Evolutionary conservation across 2,797 vertebrate genomes (phyloP), one percentile per base, ranked within the genome.

Genomic region (Phylloscopus collybita): DNA sequence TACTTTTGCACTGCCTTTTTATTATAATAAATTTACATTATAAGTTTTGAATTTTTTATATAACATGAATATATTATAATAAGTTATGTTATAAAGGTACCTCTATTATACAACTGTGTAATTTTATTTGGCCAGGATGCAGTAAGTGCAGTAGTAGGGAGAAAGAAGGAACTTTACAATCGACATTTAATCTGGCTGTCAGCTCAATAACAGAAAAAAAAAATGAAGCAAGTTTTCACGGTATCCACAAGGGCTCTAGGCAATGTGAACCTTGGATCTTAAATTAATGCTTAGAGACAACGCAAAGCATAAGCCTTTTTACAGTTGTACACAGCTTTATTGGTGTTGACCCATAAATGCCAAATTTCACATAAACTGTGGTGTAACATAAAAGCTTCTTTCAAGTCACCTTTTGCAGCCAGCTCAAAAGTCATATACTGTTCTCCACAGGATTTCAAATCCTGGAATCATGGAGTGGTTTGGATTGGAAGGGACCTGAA

Each of bases 201-300:
- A 76, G 54, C 34, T 92, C 57, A 72, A 7, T 80, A 81, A 72
- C 62, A 84, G 73, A 10, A 72, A 93, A 93, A 59, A 91, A 91
- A 85, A 65, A 59, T 23, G 16, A 73, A 92, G 29, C 53, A 78
- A 49, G 47, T 74, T 83, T 85, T 72, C 70, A 62, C 8, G 5
- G 47, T 67, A 74, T 53, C 30, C 56, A 59, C 66, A 84, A 69
- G 78, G 51, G 50, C 82, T 93, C 44, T 29, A 83, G 54, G 72
- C 87, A 94, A 78, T 54, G 79, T 1, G 26, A 88, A 59, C 59
- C 40, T 74, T 59, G 16, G 40, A 38, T 78, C 53, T 85, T 80
- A 86, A 94, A 87, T 94, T 87, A 74, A 79, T 10, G 11, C 45
- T 74, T 27, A 80, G 34, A 78, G 57, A 92, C 50, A 92, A 93